Conservation (phyloP, 2,888 invertebrate genomes). For the Lepidochitona cinerea region DNA sequence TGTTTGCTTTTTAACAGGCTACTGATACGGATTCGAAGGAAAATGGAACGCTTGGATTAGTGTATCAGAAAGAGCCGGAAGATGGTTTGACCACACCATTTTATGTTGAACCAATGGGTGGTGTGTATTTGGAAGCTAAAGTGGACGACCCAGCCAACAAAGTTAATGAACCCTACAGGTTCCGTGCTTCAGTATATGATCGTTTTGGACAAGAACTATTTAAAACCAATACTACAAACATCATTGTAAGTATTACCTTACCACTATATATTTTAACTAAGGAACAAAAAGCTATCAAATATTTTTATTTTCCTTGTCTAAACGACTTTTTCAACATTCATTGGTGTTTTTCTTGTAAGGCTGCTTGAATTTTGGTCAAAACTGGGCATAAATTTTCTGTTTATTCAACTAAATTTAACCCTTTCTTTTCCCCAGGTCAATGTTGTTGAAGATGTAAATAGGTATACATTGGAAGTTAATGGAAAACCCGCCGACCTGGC, state of each 20-base stretch:
- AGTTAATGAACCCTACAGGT: not conserved
- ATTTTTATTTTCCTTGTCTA: too few species aligned
- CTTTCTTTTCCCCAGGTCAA: constrained; percentile 76
- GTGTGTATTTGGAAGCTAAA: constrained; percentile 18
- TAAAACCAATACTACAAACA: not conserved
- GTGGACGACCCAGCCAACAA: not conserved
- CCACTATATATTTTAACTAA: too few species aligned
- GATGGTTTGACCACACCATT: constrained; percentile 75
- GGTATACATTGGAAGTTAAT: constrained; percentile 84
- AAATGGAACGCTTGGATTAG: constrained; percentile 80
- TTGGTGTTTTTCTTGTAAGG: too few species aligned
- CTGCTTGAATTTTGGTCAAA: too few species aligned
- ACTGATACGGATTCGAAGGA: constrained; percentile 89
- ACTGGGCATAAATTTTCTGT: too few species aligned
- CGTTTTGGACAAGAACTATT: not conserved
- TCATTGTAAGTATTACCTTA: not conserved
- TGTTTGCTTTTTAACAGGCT: constrained; percentile 74
- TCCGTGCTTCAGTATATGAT: not conserved
- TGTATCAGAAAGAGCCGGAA: constrained; percentile 62
- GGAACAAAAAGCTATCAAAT: too few species aligned
- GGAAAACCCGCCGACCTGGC: constrained; percentile 76
- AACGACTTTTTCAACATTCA: too few species aligned
- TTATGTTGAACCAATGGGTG: constrained; percentile 20
- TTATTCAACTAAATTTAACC: not conserved
- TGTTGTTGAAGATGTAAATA: constrained; percentile 82